phyloP scores from a whole-genome alignment of 2,113 vertebrate genomes.

The Brachyhypopomus occidentalis region DNA sequence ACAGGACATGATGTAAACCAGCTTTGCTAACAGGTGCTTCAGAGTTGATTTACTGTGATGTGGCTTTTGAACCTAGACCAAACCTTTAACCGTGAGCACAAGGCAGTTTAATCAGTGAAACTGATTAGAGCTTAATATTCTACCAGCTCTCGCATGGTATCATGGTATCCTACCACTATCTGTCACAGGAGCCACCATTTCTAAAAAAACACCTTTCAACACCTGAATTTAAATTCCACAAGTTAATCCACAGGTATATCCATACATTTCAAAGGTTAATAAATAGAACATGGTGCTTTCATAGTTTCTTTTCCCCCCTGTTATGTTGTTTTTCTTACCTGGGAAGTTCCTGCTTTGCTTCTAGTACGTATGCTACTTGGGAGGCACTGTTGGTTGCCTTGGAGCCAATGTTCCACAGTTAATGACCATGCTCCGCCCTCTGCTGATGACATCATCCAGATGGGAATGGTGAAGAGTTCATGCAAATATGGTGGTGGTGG shows the following conservation, averaged over 20 bases:
- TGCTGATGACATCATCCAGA: conserved; percentile 15
- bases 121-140: background rate
- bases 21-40: background rate
- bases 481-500: conserved; percentile 12
- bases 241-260: background rate
- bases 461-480: conserved; percentile 34
- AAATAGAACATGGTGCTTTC: background rate
- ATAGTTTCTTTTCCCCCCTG: too few relatives aligned
- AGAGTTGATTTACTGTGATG: background rate
- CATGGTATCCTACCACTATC: too few relatives aligned
- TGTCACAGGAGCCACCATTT: background rate
- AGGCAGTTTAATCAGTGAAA: background rate
- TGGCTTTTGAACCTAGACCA: too few relatives aligned
- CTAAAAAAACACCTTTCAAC: background rate
- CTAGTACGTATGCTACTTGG: conserved; percentile 51
- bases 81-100: background rate
- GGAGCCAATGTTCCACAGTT: conserved; percentile 46
- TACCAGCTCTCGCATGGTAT: background rate
- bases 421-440: conserved; percentile 43
- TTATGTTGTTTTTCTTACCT: conserved; percentile 66
- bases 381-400: conserved; percentile 70
- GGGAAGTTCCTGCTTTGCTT: conserved; percentile 69
- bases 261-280: background rate
- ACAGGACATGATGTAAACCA: conserved; percentile 10
- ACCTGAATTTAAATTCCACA: background rate